Base-by-base conservation (phyloP, 2,888 invertebrate genomes). In the Graphium colonna region DNA sequence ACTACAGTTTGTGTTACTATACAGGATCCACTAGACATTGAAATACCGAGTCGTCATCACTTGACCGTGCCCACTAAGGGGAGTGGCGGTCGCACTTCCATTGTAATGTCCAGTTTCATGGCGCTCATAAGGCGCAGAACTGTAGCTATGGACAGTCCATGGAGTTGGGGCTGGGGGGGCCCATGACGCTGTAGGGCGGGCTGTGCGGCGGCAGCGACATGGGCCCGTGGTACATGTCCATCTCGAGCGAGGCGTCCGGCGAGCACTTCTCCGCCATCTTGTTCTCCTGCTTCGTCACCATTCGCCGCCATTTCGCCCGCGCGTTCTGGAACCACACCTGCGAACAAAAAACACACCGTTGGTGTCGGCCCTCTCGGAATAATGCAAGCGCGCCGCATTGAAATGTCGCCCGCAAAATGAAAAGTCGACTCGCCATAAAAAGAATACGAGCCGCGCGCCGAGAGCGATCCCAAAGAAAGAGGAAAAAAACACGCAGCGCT, bases 251-350 rank as follows among this genome's bases (percentile, higher is more conserved):
- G 0, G 90, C 90, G 64, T 91, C 91, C 63, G 93, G 93, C 13
- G 93, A 93, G 72, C 93, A 93, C 71, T 94, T 94, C 71, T 94
- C 94, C 61, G 92, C 91, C 82, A 90, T 82, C 71, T 94, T 94
- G 78, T 93, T 94, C 75, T 95, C 95, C 73, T 95, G 95, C 74
- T 95, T 95, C 67, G 95, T 90, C 82, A 96, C 94, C 92, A 96
- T 95, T 63, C 97, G 93, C 69, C 97, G 93, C 94, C 96, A 97
- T 90, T 97, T 97, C 63, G 97, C 97, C 36, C 97, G 91, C 21
- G 97, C 97, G 79, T 97, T 97, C 88, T 97, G 97, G 88, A 97
- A 97, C 97, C 97, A 97, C 52, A 97, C 97, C 97, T 97, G 92
- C 38, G 90, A 90, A 83, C 85, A 91, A 83, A 77, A 76, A 79